Evolutionary conservation across 2,797 vertebrate genomes (phyloP), one percentile per base, ranked within the genome.

Genomic region (Hemibagrus guttatus): DNA sequence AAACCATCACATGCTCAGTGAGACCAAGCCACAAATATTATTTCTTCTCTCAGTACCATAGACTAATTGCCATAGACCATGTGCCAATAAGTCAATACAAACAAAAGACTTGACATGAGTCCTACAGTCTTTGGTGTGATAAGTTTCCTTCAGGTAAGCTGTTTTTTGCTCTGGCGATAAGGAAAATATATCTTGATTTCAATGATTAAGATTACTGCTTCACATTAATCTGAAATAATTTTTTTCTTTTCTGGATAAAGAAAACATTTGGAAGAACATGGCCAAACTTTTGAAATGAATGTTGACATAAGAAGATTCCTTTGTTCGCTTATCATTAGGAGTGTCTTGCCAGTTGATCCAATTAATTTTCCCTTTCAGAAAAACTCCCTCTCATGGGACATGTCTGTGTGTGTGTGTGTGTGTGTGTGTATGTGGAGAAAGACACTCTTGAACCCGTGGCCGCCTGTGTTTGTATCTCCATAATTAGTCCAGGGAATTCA

Each of bases 401-500:
- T 56, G 61, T 79, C 49, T 87, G 75, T 61, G 31, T 61, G 42
- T 39, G 49, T 85, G 12, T 58, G 80, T 76, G 49, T 79, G 81
- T 74, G 85, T 79, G 59, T 83, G 76, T 89, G 71, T 49, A 61
- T 75, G 84, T 21, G 11, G 91, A 93, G 92, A 94, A 93, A 95
- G 94, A 94, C 94, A 91, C 83, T 92, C 90, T 89, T 89, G 93
- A 93, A 94, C 92, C 92, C 92, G 92, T 92, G 93, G 91, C 93
- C 93, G 94, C 95, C 95, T 95, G 95, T 93, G 94, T 93, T 92
- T 93, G 94, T 94, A 93, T 95, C 94, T 95, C 93, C 93, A 94
- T 96, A 96, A 96, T 96, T 96, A 96, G 95, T 94, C 95, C 92
- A 91, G 95, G 95, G 95, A 96, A 95, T 96, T 95, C 95, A 92